Evolutionary conservation across 2,888 invertebrate genomes (phyloP), one percentile per base, ranked within the genome.

Genomic region (Malthinus flaveolus): DNA sequence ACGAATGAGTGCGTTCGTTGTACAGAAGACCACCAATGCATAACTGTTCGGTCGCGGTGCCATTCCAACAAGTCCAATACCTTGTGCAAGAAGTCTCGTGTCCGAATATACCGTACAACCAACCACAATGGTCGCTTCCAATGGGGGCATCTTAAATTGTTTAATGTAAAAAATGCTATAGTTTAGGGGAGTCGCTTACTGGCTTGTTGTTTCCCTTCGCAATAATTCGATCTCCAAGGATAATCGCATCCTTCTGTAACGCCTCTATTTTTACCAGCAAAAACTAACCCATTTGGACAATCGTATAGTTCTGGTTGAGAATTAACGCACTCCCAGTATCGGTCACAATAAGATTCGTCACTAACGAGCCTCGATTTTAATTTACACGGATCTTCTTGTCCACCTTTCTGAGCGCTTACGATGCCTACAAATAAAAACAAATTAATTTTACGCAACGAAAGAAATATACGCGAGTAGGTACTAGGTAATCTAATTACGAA

Each of bases 21-120:
- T 94, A 95, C 23, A 95, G 83, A 44, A 95, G 84, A 1, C 94
- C 94, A 15, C 94, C 94, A 72, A 94, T 94, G 79, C 95, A 95
- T 50, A 93, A 86, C 77, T 95, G 94, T 74, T 95, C 94, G 0
- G 93, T 93, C 8, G 93, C 90, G 0, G 95, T 95, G 10, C 94
- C 94, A 78, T 95, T 95, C 95, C 94, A 95, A 77, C 95, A 95
- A 0, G 94, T 94, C 94, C 94, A 95, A 77, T 94, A 95, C 47
- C 94, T 83, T 3, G 94, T 95, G 81, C 95, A 95, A 1, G 93
- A 93, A 0, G 93, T 94, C 81, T 94, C 94, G 78, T 95, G 95
- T 0, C 94, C 94, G 80, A 94, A 94, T 75, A 95, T 94, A 45
- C 95, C 95, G 79, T 93, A 95, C 68, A 93, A 80, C 93, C 94